phyloP scores from a whole-genome alignment of 2,888 invertebrate species.

The Seira sanloemensis region DNA sequence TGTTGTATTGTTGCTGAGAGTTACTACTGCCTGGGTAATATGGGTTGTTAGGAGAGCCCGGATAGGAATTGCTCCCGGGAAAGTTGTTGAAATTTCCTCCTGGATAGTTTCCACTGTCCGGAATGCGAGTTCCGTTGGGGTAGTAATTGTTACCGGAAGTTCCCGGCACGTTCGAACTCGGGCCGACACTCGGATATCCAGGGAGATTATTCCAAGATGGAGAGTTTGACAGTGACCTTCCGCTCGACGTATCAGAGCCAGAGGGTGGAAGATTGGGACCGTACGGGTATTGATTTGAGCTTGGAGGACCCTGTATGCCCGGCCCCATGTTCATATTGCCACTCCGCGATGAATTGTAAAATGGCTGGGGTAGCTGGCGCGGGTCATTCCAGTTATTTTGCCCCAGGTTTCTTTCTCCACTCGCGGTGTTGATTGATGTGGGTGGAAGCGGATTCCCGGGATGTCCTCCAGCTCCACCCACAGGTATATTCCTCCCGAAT shows the following conservation, averaged over 20 bases:
- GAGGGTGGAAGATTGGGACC: conserved; percentile 34
- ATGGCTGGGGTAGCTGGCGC: conserved; percentile 24
- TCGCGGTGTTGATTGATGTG: neutral
- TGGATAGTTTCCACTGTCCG: conserved; percentile 21
- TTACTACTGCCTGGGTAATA: conserved; percentile 30
- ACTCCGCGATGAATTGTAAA: conserved; percentile 34
- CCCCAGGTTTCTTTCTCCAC: neutral
- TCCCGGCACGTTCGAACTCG: conserved; percentile 45
- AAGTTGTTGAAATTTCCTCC: conserved; percentile 19
- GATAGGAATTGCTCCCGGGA: neutral
- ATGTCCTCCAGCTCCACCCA: conserved; percentile 9
- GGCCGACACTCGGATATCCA: conserved; percentile 53
- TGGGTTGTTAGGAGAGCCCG: conserved; percentile 22
- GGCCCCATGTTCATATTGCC: conserved; percentile 42
- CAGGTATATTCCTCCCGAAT: conserved; percentile 48
- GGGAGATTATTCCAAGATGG: conserved; percentile 47
- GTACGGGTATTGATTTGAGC: neutral
- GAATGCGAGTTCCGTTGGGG: conserved; percentile 45
- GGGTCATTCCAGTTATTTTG: conserved; percentile 18
- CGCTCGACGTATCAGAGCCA: neutral
- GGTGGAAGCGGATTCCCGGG: neutral
- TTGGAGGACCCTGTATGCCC: conserved; percentile 23
- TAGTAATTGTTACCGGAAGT: conserved; percentile 24
- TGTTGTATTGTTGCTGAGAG: conserved; percentile 12
- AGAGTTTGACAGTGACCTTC: neutral